Conservation (phyloP, 1,140 invertebrate species). For the Lordiphosa collinella region DNA sequence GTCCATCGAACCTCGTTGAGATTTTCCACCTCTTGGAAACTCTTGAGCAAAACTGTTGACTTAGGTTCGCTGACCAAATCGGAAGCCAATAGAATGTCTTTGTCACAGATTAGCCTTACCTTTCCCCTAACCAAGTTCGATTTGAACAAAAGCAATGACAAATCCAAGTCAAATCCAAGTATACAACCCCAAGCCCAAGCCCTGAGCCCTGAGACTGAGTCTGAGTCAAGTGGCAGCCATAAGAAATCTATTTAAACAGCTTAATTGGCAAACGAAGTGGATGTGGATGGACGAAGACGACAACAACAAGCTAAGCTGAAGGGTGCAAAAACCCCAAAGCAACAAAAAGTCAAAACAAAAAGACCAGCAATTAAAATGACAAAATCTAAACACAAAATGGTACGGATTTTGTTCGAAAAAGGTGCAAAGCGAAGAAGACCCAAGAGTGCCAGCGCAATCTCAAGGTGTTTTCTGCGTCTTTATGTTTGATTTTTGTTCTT, state of each 20-base stretch:
- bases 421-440: constrained; percentile 61
- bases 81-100: constrained; percentile 62
- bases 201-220: constrained; percentile 24
- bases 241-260: constrained; percentile 72
- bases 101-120: constrained; percentile 49
- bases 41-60: not conserved
- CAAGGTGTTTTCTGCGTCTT: constrained; percentile 54
- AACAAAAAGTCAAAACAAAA: constrained; percentile 29
- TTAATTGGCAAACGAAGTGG: constrained; percentile 59
- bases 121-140: constrained; percentile 30
- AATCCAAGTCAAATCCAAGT: constrained; percentile 67
- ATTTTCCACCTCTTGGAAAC: not conserved
- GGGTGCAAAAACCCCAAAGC: constrained; percentile 47
- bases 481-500: constrained; percentile 22
- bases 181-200: constrained; percentile 41
- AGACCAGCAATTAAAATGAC: constrained; percentile 68
- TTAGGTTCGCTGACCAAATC: constrained; percentile 68
- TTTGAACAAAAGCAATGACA: constrained; percentile 60
- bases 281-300: constrained; percentile 6
- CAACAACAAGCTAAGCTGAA: constrained; percentile 52
- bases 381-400: constrained; percentile 74
- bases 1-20: no score
- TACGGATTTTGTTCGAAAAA: constrained; percentile 62
- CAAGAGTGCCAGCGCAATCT: constrained; percentile 38
- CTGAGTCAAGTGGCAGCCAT: constrained; percentile 44